These are phyloP conservation scores for Formica exsecta DNA, from an alignment of 1,140 invertebrate species.

Conservation along the genomic window DNA sequence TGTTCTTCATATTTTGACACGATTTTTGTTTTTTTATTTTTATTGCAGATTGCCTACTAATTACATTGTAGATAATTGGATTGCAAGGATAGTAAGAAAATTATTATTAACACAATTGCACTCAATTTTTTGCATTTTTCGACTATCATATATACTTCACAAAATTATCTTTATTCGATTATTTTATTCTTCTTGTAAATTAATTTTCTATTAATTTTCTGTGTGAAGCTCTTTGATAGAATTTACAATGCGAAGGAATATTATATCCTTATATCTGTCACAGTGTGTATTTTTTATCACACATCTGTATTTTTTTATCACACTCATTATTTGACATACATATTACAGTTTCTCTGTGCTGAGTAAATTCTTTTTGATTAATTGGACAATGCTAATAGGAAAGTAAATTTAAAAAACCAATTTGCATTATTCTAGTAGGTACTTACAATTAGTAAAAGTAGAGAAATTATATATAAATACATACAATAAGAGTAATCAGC, in stretches of 20 bases:
- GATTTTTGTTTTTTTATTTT: background rate
- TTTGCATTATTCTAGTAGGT: background rate
- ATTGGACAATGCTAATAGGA: background rate
- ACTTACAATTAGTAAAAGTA: background rate
- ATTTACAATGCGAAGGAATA: slow-evolving; percentile 4
- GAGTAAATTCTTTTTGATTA: background rate
- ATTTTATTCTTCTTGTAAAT: background rate
- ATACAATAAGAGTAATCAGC: slow-evolving; percentile 1
- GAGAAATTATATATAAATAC: background rate
- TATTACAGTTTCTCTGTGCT: slow-evolving; percentile 2
- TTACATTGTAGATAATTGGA: slow-evolving; percentile 30
- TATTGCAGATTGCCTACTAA: slow-evolving; percentile 7
- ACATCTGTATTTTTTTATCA: slow-evolving; percentile 4
- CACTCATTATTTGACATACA: background rate
- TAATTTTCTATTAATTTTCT: slow-evolving; percentile 15
- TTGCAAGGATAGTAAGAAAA: slow-evolving; percentile 34
- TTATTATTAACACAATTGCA: slow-evolving; percentile 68
- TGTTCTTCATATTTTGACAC: background rate
- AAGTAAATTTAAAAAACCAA: background rate
- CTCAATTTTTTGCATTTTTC: slow-evolving; percentile 44
- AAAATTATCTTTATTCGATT: slow-evolving; percentile 2
- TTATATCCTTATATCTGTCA: background rate
- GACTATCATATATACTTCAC: slow-evolving; percentile 39
- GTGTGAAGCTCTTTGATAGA: slow-evolving; percentile 1
- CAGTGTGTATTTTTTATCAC: background rate